Conservation (phyloP, 2,797 vertebrate genomes). For the Hafferia zeledoni region DNA sequence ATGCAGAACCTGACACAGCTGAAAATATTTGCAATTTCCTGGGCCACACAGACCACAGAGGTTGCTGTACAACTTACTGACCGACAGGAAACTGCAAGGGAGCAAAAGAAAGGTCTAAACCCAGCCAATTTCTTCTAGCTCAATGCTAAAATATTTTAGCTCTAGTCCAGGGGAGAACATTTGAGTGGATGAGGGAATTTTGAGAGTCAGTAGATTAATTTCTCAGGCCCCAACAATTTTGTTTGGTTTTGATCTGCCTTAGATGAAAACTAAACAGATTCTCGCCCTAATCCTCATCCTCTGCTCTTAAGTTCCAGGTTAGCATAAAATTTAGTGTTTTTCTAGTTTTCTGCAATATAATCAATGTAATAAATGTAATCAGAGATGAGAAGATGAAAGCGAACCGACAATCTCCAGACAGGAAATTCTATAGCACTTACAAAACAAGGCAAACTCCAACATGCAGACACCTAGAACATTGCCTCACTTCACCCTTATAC, state of each 20-base stretch:
- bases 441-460: conserved; percentile 12
- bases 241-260: conserved; percentile 6
- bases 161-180: neutral
- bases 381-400: conserved; percentile 1
- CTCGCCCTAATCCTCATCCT: neutral
- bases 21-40: conserved; percentile 61
- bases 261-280: conserved; percentile 40
- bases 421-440: neutral
- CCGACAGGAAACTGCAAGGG: neutral
- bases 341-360: neutral
- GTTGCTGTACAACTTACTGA: neutral
- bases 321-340: neutral
- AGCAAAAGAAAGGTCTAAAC: neutral
- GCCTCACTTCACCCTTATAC: neutral
- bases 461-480: conserved; percentile 7
- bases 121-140: neutral
- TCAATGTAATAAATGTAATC: neutral
- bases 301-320: conserved; percentile 8
- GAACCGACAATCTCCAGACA: neutral
- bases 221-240: neutral
- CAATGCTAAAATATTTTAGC: neutral
- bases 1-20: conserved; percentile 63
- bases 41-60: neutral
- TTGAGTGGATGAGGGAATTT: neutral
- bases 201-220: neutral